Percentiles rank a stretch among this genome's conserved stretches.
Conservation (phyloP, 2,888 invertebrate species). For the Cremastinae sp. region DNA sequence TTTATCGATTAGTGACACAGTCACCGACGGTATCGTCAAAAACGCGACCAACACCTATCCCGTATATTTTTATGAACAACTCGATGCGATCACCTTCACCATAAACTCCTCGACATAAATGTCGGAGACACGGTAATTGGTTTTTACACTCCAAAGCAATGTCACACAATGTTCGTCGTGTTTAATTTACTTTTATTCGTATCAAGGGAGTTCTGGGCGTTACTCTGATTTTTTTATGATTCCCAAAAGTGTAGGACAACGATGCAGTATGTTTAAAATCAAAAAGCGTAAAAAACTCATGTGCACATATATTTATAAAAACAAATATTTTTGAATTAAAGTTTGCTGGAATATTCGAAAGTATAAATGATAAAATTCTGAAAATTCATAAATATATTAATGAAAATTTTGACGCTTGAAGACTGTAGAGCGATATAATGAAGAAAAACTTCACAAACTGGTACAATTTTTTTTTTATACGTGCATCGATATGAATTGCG, state of each 20-base stretch:
- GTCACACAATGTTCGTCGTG: slow-evolving; percentile 58
- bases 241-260: slow-evolving; percentile 25
- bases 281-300: neutral
- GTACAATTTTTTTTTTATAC: no score
- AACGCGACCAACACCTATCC: neutral
- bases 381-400: no score
- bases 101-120: slow-evolving; percentile 34
- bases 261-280: slow-evolving; percentile 10
- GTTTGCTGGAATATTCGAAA: neutral
- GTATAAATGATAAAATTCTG: no score
- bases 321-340: neutral
- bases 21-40: neutral
- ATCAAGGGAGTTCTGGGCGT: slow-evolving; percentile 69
- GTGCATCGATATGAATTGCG: no score
- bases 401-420: no score
- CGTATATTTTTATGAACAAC: neutral
- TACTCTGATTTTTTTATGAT: neutral
- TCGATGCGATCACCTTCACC: slow-evolving; percentile 48
- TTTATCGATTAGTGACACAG: neutral
- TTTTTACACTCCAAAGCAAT: slow-evolving; percentile 75
- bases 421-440: no score
- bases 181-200: slow-evolving; percentile 76
- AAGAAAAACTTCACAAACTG: no score
- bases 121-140: slow-evolving; percentile 70
- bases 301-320: no score